Conservation (phyloP, 2,797 vertebrate species). For the Myotis planiceps region DNA sequence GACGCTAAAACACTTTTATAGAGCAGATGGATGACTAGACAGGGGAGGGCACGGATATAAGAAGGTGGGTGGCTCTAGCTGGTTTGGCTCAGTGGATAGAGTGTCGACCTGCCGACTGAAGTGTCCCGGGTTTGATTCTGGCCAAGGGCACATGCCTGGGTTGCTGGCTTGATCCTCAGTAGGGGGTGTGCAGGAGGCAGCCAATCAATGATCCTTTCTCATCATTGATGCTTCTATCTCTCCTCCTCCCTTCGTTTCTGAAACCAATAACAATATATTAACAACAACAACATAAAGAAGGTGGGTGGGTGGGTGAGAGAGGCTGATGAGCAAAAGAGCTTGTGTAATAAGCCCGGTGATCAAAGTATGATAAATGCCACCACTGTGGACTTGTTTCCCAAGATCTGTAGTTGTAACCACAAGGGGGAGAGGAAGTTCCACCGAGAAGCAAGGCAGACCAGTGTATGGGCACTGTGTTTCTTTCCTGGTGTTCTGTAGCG, state of each 20-base stretch:
- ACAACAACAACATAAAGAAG: not conserved
- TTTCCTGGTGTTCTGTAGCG: not conserved
- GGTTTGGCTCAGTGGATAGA: no score
- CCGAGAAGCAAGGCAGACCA: not conserved
- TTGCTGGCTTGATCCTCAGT: no score
- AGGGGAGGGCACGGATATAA: not conserved
- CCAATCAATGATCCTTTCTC: no score
- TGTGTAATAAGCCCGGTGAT: not conserved
- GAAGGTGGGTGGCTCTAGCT: not conserved
- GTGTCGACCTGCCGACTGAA: no score
- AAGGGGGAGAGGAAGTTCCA: constrained; percentile 77
- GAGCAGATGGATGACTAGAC: not conserved
- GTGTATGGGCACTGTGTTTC: not conserved
- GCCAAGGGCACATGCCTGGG: no score
- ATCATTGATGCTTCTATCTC: no score
- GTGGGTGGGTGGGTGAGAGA: not conserved
- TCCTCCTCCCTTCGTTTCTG: no score
- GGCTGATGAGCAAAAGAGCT: not conserved
- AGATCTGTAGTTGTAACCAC: constrained; percentile 42
- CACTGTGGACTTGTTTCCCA: rapidly evolving
- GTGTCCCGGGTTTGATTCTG: no score
- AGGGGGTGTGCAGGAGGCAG: no score
- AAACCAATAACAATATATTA: no score
- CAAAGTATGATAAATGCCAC: not conserved
- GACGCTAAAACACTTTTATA: not conserved